Conservation (phyloP, 2,113 vertebrate species). For the Archocentrus centrarchus region DNA sequence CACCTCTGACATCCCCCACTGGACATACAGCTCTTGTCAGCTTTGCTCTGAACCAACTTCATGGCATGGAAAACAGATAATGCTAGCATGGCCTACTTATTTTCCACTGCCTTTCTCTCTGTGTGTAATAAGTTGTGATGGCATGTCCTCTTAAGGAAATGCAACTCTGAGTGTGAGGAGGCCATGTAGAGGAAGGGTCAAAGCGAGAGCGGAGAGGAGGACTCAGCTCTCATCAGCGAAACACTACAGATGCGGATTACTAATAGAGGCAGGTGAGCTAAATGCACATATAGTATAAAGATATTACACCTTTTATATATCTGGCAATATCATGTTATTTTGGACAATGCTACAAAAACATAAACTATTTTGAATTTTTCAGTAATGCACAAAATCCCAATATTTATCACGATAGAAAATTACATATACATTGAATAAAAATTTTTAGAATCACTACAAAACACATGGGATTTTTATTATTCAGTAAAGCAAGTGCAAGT, state of each 20-base stretch:
- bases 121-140: constrained; percentile 77
- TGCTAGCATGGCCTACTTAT: constrained; percentile 72
- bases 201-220: not conserved
- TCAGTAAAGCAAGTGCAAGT: not conserved
- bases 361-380: not conserved
- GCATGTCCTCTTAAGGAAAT: constrained; percentile 74
- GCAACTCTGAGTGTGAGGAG: constrained; percentile 54
- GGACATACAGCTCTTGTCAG: constrained; percentile 58
- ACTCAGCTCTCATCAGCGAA: not conserved
- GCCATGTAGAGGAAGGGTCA: constrained; percentile 58
- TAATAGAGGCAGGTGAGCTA: not conserved
- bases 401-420: not conserved
- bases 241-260: not conserved
- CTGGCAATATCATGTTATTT: not conserved
- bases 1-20: constrained; percentile 47
- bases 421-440: not conserved
- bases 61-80: constrained; percentile 70
- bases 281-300: not conserved
- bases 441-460: not conserved
- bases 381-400: not conserved
- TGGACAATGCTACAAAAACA: not conserved
- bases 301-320: not conserved
- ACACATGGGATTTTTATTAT: not conserved
- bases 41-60: constrained; percentile 57
- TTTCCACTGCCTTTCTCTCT: constrained; percentile 52